phyloP scores from a whole-genome alignment of 2,888 invertebrate species.

The Meganola albula region DNA sequence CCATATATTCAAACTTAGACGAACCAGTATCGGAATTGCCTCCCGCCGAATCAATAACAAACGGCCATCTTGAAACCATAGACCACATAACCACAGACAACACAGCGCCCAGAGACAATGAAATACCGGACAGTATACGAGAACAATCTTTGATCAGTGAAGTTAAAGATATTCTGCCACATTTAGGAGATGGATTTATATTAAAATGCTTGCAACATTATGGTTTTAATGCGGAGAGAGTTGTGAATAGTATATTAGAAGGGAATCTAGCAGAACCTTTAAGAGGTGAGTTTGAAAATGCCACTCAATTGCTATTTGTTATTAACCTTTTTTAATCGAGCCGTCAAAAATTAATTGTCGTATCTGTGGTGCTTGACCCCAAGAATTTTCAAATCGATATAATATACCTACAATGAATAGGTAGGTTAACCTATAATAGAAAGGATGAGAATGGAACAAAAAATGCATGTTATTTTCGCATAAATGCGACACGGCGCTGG shows the following conservation, averaged over 20 bases:
- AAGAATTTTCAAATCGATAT: too few species aligned
- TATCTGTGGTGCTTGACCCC: too few species aligned
- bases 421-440: too few species aligned
- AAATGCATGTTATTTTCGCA: too few species aligned
- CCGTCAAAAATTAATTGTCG: too few species aligned
- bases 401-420: too few species aligned
- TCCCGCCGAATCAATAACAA: constrained; percentile 27
- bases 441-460: too few species aligned
- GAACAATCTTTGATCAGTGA: constrained; percentile 76
- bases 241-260: constrained; percentile 91
- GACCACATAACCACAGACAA: too few species aligned
- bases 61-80: constrained; percentile 42
- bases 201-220: constrained; percentile 87
- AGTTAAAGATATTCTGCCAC: constrained; percentile 87
- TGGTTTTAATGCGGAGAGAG: constrained; percentile 84
- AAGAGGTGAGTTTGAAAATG: constrained; percentile 52
- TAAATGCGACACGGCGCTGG: too few species aligned
- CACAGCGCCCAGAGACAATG: constrained; percentile 39
- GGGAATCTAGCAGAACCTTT: constrained; percentile 71
- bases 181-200: constrained; percentile 87
- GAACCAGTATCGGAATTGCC: constrained; percentile 46
- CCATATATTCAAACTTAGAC: constrained; percentile 66
- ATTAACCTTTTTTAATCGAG: too few species aligned
- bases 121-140: constrained; percentile 62
- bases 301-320: too few species aligned